Conservation (phyloP, 2,888 invertebrate genomes). For the Acronicta aceris region DNA sequence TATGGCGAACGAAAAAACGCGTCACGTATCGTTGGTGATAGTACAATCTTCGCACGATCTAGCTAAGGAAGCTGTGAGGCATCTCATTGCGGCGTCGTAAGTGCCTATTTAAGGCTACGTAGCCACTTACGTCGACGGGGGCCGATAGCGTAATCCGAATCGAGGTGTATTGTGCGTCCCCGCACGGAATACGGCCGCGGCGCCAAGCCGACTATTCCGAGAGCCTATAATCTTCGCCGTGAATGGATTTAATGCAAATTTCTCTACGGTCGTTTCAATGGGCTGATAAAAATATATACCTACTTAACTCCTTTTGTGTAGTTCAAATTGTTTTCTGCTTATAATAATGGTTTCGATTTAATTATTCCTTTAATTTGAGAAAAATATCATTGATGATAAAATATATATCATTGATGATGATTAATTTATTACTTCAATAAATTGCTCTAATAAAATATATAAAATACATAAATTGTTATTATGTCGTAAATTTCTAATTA, state of each 20-base stretch:
- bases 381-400: not conserved
- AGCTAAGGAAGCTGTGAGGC: conserved; percentile 79
- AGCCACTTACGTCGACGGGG: conserved; percentile 77
- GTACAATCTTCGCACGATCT: conserved; percentile 79
- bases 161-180: conserved; percentile 81
- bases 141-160: conserved; percentile 85
- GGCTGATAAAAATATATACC: conserved; percentile 76
- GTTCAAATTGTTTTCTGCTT: conserved; percentile 72
- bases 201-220: conserved; percentile 74
- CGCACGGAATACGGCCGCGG: conserved; percentile 64
- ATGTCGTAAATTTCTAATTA: too few relatives aligned
- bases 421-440: too few relatives aligned
- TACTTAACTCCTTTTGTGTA: conserved; percentile 72
- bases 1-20: conserved; percentile 78
- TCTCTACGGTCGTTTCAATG: conserved; percentile 72
- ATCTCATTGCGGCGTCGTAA: conserved; percentile 82
- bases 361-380: not conserved
- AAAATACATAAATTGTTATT: not conserved
- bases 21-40: conserved; percentile 78
- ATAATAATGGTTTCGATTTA: conserved; percentile 32
- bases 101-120: conserved; percentile 84
- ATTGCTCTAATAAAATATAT: too few relatives aligned
- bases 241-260: conserved; percentile 86
- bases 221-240: conserved; percentile 79
- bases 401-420: too few relatives aligned